Evolutionary conservation across 2,113 vertebrate genomes (phyloP), one percentile per base, ranked within the genome.

Genomic region (Myocastor coypus): DNA sequence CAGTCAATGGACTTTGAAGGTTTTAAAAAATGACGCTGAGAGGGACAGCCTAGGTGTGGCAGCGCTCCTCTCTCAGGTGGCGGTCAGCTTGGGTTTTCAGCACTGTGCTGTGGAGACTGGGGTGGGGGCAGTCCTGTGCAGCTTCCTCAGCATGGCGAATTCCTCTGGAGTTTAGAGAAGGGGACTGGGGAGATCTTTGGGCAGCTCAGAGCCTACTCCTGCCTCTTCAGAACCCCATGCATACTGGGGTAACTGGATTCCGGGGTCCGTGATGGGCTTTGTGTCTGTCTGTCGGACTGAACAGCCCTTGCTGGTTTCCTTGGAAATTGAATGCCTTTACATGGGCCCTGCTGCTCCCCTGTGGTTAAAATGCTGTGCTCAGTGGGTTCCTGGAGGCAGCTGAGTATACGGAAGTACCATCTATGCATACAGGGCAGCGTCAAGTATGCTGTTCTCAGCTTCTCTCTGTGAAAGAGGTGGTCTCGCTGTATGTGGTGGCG

Each of bases 161-260:
- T 61, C 34, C 40, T 77, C 14, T 32, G 52, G n/a, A 37, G 59
- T 6, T 78, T 20, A 59, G 77, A 64, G 16, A 50, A 20, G 57
- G 64, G 73, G 5, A 30, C 63, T 32, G 34, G 3, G 14, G 52
- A 42, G 32, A 13, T 90, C 50, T 91, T 26, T 34, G 14, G 40
- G 16, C 16, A 83, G 61, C 40, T 63, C 28, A 46, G 7, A 9
- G 28, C 7, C 1, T 12, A 4, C 32, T 5, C 11, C 7, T 2
- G 9, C n/a, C 1, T 0, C 26, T 68, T 61, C 16, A 46, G 40
- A 37, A 20, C 46, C 20, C 8, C 6, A 0, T 3, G 22, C 8
- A 34, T 34, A 3, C 32, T 73, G 50, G 30, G 34, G 5, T 59
- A 7, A 16, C 19, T 26, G 32, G 32, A 68, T 20, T 0, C 6